These are phyloP conservation scores for Hydriomena furcata DNA, from an alignment of 2,888 invertebrate genomes.

Conservation along the genomic window DNA sequence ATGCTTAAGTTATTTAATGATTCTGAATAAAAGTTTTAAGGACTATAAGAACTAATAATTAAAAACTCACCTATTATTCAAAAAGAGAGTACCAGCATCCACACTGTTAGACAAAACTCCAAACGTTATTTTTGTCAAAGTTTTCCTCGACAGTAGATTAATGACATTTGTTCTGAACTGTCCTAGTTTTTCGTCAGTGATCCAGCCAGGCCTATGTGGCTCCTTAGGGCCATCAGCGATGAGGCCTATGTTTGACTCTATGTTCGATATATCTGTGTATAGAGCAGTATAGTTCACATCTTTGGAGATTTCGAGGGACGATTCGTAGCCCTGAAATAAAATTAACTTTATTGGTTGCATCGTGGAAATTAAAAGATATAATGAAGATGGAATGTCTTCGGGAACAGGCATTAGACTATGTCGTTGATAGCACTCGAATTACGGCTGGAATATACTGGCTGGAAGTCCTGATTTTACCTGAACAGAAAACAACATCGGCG, in stretches of 20 bases:
- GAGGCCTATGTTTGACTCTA: slow-evolving; percentile 48
- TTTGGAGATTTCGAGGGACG: slow-evolving; percentile 49
- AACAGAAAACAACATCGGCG: slow-evolving; percentile 62
- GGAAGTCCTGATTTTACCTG: slow-evolving; percentile 51
- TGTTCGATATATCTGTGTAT: slow-evolving; percentile 46
- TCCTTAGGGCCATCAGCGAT: slow-evolving; percentile 52
- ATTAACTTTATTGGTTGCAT: not conserved
- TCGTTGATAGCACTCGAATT: too few species aligned
- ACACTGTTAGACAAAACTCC: slow-evolving; percentile 63
- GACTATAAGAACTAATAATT: not conserved
- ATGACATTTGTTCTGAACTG: slow-evolving; percentile 46
- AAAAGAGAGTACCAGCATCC: slow-evolving; percentile 70
- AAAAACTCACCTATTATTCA: slow-evolving; percentile 63
- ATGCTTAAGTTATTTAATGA: too few species aligned
- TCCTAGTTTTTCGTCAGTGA: slow-evolving; percentile 57
- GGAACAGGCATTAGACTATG: too few species aligned
- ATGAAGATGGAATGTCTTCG: too few species aligned
- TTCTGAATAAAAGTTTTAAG: too few species aligned
- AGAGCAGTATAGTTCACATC: slow-evolving; percentile 57
- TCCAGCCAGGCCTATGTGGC: slow-evolving; percentile 61
- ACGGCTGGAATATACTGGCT: too few species aligned
- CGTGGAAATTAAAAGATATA: too few species aligned
- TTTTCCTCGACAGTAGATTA: slow-evolving; percentile 58
- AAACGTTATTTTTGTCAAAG: slow-evolving; percentile 64
- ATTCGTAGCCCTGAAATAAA: slow-evolving; percentile 59